A percentile compares a stretch with the other conserved stretches of the same genome.
phyloP scores from a whole-genome alignment of 2,113 vertebrate genomes.

The Fukomys damarensis region DNA sequence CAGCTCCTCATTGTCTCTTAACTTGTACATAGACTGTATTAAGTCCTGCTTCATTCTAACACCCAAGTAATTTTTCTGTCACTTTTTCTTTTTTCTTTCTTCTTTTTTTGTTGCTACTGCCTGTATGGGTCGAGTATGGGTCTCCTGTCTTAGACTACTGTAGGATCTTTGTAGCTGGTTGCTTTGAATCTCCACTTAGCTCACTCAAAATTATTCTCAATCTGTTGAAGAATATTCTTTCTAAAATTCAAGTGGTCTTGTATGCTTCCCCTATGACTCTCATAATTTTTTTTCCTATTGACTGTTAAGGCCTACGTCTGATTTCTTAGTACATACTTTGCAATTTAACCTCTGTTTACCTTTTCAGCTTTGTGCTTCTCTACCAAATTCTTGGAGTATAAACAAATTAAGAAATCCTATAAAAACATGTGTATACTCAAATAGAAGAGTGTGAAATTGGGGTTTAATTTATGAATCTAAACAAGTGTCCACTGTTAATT shows the following conservation, averaged over 20 bases:
- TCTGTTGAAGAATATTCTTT: background rate
- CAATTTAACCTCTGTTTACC: background rate
- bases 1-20: background rate
- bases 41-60: background rate
- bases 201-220: background rate
- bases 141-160: background rate
- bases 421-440: background rate
- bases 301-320: background rate
- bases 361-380: background rate
- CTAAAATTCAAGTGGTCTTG: conserved; percentile 12
- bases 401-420: background rate
- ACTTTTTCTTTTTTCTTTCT: background rate
- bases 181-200: background rate
- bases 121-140: background rate
- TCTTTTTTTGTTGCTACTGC: background rate
- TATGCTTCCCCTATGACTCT: background rate
- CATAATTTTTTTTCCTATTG: background rate
- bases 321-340: background rate
- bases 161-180: background rate
- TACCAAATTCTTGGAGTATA: background rate
- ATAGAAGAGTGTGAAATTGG: background rate
- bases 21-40: background rate
- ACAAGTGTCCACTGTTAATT: background rate
- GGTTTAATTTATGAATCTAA: conserved; percentile 37
- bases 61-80: background rate